These are phyloP conservation scores for Xylophagus ater DNA, from an alignment of 2,888 invertebrate species.

Conservation along the genomic window DNA sequence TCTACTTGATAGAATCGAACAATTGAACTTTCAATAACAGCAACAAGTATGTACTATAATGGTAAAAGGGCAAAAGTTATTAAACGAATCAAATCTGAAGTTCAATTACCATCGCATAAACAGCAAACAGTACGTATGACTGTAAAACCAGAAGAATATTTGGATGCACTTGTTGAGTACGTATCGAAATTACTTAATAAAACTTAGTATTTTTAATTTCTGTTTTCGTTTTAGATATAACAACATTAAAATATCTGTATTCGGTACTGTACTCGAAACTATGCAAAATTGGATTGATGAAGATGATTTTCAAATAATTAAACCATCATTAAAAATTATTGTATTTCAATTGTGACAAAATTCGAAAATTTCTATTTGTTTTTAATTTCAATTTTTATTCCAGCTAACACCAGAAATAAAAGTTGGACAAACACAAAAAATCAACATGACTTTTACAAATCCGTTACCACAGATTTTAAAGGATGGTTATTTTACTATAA, in stretches of 20 bases:
- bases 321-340: conserved; percentile 57
- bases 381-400: conserved; percentile 6
- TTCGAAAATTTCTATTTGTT: not conserved
- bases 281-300: conserved; percentile 73
- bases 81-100: conserved; percentile 55
- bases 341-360: conserved; percentile 35
- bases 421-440: conserved; percentile 44
- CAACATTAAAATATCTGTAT: conserved; percentile 66
- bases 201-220: not conserved
- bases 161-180: conserved; percentile 69
- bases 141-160: conserved; percentile 57
- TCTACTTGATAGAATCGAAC: conserved; percentile 39
- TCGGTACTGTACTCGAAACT: conserved; percentile 69
- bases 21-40: conserved; percentile 54
- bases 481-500: conserved; percentile 56
- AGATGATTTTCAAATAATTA: conserved; percentile 68
- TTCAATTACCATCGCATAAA: conserved; percentile 50
- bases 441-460: conserved; percentile 54
- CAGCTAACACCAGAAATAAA: conserved; percentile 41
- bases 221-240: conserved; percentile 31
- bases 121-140: conserved; percentile 47
- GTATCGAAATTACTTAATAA: not conserved
- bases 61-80: conserved; percentile 60
- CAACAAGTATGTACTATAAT: conserved; percentile 64
- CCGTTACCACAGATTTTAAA: conserved; percentile 54